Evolutionary conservation across 2,888 invertebrate genomes (phyloP).

Genomic region (Rutpela maculata): DNA sequence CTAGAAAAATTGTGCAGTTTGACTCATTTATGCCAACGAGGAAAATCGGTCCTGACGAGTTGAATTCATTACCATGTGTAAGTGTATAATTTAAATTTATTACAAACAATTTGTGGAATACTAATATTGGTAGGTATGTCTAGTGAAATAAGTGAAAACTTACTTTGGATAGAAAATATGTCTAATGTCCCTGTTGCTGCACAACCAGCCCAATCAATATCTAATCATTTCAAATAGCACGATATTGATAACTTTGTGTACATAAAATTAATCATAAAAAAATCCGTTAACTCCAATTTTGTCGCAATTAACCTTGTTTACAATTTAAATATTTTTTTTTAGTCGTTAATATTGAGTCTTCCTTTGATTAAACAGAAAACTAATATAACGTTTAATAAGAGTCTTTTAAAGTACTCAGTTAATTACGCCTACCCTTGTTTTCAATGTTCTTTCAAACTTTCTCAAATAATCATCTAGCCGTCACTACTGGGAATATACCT

Average conservation of each 20-base stretch:
- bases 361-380: not conserved
- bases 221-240: slow-evolving; percentile 21
- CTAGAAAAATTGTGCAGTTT: not conserved
- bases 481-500: not conserved
- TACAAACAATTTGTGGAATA: not conserved
- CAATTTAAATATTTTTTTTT: not conserved
- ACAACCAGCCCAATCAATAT: not conserved
- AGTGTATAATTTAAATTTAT: slow-evolving; percentile 1
- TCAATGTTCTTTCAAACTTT: no score
- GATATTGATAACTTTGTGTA: slow-evolving; percentile 29
- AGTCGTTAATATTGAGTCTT: not conserved
- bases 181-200: not conserved
- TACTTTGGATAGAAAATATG: not conserved
- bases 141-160: not conserved
- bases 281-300: not conserved
- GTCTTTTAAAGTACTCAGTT: no score
- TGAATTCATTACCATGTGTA: not conserved
- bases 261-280: slow-evolving; percentile 16
- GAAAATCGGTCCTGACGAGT: not conserved
- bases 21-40: not conserved
- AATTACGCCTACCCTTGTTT: no score
- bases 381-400: no score
- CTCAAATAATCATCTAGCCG: not conserved
- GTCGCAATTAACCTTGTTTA: not conserved
- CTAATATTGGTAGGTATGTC: not conserved